Evolutionary conservation across 2,888 invertebrate genomes (phyloP), one percentile per base, ranked within the genome.

Genomic region (Brenthis ino): DNA sequence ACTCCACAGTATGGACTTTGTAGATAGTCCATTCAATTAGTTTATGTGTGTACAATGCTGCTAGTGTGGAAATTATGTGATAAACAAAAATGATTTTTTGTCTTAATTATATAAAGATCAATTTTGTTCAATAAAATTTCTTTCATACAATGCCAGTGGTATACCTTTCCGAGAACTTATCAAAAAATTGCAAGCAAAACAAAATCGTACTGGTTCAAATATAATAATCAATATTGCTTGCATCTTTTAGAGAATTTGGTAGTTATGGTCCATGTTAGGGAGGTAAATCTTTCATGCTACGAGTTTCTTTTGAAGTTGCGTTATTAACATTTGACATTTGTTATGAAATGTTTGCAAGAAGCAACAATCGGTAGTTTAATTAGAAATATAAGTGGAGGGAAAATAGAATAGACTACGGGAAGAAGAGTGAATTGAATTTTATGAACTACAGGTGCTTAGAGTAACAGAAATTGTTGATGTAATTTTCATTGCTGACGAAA

Each of bases 291-390:
- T 68, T 68, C 48, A 57, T 56, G 47, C 37, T 60, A 53, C 68
- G 67, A 80, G 77, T 81, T 83, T 79, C 76, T 82, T 80, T 81
- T 67, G 65, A 85, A 87, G 81, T 85, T 84, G 69, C 76, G 79
- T 82, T 82, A 84, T 86, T 86, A 87, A 80, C 81, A 80, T 77
- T 79, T 83, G 83, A 80, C 85, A 82, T 81, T 74, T 85, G 85
- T 86, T 88, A 88, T 86, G 85, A 87, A 88, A 86, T 79, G 82
- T 70, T 66, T 80, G 85, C 81, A 82, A 86, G 85, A 83, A 87
- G 86, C 88, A 89, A 90, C 88, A 89, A 88, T 81, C 71, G 68
- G 48, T 51, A 76, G 74, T 81, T 33, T 70, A 65, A 65, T 65
- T 65, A 53, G 43, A 65, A 63, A 69, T 65, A 24, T 61, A 53